Base-by-base conservation (phyloP, 2,888 invertebrate genomes). In the Mystacides longicornis region DNA sequence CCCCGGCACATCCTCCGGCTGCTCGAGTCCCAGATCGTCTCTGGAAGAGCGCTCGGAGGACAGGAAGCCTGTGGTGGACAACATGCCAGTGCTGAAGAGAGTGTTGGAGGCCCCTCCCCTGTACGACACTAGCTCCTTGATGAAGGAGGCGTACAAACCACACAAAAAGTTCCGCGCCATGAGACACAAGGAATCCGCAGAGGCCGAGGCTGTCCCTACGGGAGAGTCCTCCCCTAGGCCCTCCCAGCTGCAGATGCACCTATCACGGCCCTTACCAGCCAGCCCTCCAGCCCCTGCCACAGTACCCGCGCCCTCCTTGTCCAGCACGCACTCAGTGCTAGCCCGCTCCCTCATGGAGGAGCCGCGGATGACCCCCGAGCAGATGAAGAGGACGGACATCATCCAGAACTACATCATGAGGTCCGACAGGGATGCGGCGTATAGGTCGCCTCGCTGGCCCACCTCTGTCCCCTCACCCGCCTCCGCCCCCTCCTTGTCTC, bases 81-180 rank as follows among this genome's bases (percentile, higher is more conserved):
- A 93, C 67, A 94, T 94, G 93, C 93, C 94, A 2, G 93, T 94
- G 63, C 75, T 95, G 64, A 94, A 94, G 70, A 83, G 93, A 52
- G 94, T 93, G 2, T 79, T 95, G 19, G 92, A 94, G 69, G 93
- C 94, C 1, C 94, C 94, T 1, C 94, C 93, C 0, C 75, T 93
- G 5, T 91, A 93, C 71, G 92, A 93, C 68, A 91, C 93, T 54
- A 89, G 89, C 68, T 87, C 89, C 1, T 73, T 94, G 55, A 93
- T 94, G 93, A 93, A 93, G 70, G 93, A 93, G 73, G 93, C 93
- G 16, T 94, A 94, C 77, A 92, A 93, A 70, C 93, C 93, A 59
- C 94, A 94, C 79, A 94, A 94, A 74, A 94, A 94, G 72, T 94
- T 94, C 81, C 85, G 94, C 46, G 91, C 91, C 2, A 76, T 91